Evolutionary conservation across 23 tunicate species (phyloP), one percentile per base, ranked within the genome.

Genomic region (Halocynthia roretzi): DNA sequence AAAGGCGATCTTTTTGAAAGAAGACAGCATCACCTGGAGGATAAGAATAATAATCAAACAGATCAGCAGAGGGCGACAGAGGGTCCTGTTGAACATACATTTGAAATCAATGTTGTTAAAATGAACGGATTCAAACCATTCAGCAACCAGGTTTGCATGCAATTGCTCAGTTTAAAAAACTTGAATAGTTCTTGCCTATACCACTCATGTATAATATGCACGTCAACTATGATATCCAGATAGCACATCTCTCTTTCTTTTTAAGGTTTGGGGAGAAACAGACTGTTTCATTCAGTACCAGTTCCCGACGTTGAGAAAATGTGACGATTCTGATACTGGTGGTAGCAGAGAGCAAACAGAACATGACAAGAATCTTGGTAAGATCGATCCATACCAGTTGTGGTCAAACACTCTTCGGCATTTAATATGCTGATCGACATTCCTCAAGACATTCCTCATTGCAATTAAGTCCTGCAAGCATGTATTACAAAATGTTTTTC

Each of bases 221-320:
- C 17, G 2, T 5, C 17, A 5, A 0, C 20, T 19, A 15, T n/a
- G 22, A 67, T 5, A 2, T 67, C 71, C 12, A 22, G 20, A 11
- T 22, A 11, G 31, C 12, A n/a, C 4, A 0, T 31, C 60, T 10
- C 22, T 8, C 0, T 68, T 18, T 56, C 67, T 9, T 6, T 21
- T 80, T 56, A 79, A 91, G 97, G 79, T 81, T 18, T 85, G 81
- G 87, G 97, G 90, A 11, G 97, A 91, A 62, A 64, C 87, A 8
- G 97, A 91, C 70, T 91, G 97, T 76, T 91, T 81, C 81, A 74
- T 91, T 14, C 87, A 91, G 60, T 91, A 91, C 57, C 68, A 69
- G 21, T 91, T 91, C 67, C 97, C 97, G 17, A 71, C 87, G 14
- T 55, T 48, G 71, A 40, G 56, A 52, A 55, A n/a, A 5, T 65